phyloP scores from a whole-genome alignment of 2,797 vertebrate genomes.

The Alfaro cultratus region DNA sequence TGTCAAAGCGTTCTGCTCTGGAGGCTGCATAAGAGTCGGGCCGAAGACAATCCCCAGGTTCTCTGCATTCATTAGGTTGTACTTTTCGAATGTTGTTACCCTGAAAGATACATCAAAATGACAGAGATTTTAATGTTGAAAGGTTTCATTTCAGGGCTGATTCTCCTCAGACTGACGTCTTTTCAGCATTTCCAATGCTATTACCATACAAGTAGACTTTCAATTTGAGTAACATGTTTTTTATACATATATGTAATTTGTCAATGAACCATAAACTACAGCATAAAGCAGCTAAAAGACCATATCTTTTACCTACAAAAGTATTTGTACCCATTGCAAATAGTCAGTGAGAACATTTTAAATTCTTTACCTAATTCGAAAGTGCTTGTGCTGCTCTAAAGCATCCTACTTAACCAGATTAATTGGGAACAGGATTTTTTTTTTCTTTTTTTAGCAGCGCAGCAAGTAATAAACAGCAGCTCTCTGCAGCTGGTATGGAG shows the following conservation, averaged over 20 bases:
- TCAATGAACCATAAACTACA: background rate
- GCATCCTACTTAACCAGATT: slow-evolving; percentile 2
- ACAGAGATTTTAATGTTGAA: background rate
- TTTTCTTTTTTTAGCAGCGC: background rate
- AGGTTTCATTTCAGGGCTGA: background rate
- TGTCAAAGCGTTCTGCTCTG: slow-evolving; percentile 92
- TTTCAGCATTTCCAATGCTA: background rate
- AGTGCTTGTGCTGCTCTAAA: background rate
- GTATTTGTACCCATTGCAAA: background rate
- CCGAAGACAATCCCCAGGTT: slow-evolving; percentile 98
- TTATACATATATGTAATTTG: background rate
- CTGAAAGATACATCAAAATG: slow-evolving; percentile 69
- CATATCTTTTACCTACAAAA: background rate
- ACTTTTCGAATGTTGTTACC: slow-evolving; percentile 94
- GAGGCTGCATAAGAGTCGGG: slow-evolving; percentile 96
- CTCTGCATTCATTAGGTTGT: slow-evolving; percentile 98
- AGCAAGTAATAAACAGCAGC: background rate
- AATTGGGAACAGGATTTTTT: background rate
- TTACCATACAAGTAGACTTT: background rate
- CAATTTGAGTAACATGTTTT: background rate
- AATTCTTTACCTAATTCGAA: background rate
- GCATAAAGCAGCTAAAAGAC: background rate
- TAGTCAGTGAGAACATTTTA: background rate
- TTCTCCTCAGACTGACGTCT: background rate
- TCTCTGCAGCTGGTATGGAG: background rate